These are phyloP conservation scores for Palythoa heliodiscus DNA, from an alignment of 92 coral and sea anemone species.

Conservation along the genomic window DNA sequence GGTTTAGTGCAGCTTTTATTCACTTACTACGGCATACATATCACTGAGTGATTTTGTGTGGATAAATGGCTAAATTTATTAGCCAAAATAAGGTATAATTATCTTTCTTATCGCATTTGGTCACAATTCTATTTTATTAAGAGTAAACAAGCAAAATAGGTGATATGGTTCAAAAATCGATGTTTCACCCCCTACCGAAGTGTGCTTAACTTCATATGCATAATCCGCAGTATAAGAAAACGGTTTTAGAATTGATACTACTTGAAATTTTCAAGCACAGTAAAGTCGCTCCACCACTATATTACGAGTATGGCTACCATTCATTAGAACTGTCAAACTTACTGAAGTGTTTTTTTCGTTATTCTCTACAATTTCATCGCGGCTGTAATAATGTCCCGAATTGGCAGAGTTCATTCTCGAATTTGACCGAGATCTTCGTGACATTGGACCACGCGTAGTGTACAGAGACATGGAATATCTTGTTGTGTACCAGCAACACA, in stretches of 20 bases:
- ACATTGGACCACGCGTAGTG: constrained; percentile 2
- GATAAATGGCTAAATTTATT: not conserved
- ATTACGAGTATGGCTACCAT: not conserved
- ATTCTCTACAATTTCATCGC: constrained; percentile 1
- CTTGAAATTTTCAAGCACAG: constrained; percentile 3
- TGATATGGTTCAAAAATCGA: not conserved
- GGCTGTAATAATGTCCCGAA: not conserved
- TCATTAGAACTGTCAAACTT: not conserved
- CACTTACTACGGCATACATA: not conserved
- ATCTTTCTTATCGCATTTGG: not conserved
- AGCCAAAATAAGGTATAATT: not conserved
- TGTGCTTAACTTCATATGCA: not conserved
- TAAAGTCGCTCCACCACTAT: not conserved
- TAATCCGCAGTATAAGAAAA: too few relatives aligned
- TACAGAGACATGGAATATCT: not conserved
- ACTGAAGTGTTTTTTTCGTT: not conserved
- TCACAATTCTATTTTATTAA: not conserved
- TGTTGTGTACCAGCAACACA: constrained; percentile 23
- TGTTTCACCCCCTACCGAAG: not conserved
- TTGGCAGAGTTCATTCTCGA: not conserved
- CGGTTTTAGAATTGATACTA: not conserved
- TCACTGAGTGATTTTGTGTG: not conserved
- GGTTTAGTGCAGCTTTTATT: not conserved
- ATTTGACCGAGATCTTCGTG: constrained; percentile 6
- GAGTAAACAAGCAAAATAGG: not conserved